Base-by-base conservation (phyloP, 2,888 invertebrate species). In the Synanthedon andrenaeformis region DNA sequence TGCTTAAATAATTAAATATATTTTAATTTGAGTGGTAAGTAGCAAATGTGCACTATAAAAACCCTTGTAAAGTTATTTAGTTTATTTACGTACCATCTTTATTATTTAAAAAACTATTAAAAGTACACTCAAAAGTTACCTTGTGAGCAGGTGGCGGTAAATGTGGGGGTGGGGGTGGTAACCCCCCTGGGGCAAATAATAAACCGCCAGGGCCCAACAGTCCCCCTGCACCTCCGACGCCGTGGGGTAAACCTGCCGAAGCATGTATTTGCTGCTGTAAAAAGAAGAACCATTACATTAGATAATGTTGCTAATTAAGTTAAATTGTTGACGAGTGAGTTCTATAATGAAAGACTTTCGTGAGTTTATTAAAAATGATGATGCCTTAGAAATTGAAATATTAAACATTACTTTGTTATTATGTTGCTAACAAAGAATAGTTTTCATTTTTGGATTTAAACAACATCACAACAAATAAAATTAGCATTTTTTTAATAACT, bases 241-340 rank as follows among this genome's bases (percentile, higher is more conserved):
- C 86, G 59, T 84, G 82, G 49, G 82, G 76, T 56, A 85, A 89
- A 64, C 94, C 90, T 74, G 94, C 95, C 72, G 94, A 94, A 62
- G 94, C 95, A 82, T 96, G 96, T 86, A 96, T 94, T 89, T 96
- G 96, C 92, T 95, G 95, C 95, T 95, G 89, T 53, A 78, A 66
- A 59, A 58, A 67, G 62, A 51, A 51, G n/a, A 49, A 49, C 2
- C 14, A 4, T 35, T 14, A 52, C 50, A 42, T 50, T 45, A 51
- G 23, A 14, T 35, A 28, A 42, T 35, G 23, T 19, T 12, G 11
- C 10, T 35, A 10, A 35, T 35, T 10, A 35, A 35, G 35, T 35
- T 8, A 8, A 35, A 35, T 35, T 35, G 17, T 17, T 49, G 14
- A 14, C 49, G 14, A 49, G 11, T 13, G 19, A 17, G 19, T 5